These are phyloP conservation scores for Fulica atra DNA, from an alignment of 2,113 vertebrate genomes.

Conservation along the genomic window DNA sequence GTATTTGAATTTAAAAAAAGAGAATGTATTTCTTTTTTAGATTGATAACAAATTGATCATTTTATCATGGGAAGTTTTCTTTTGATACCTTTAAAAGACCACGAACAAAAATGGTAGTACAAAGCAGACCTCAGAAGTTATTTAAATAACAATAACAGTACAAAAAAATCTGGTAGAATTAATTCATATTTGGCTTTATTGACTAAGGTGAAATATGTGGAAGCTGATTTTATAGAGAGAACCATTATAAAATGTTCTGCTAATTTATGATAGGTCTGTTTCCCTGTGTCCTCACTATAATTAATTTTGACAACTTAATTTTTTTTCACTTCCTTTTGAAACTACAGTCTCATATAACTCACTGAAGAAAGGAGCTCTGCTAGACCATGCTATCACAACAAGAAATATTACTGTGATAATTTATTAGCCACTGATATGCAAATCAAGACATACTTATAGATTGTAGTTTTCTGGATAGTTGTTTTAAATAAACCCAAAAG, in stretches of 20 bases:
- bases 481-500: background rate
- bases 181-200: background rate
- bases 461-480: background rate
- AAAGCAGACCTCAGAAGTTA: background rate
- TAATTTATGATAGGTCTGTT: background rate
- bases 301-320: background rate
- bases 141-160: background rate
- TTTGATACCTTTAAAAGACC: background rate
- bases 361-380: background rate
- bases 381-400: background rate
- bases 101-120: background rate
- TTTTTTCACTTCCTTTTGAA: background rate
- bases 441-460: background rate
- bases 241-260: background rate
- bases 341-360: background rate
- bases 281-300: background rate
- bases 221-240: background rate
- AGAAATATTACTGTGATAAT: background rate
- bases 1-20: background rate
- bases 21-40: background rate
- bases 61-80: background rate
- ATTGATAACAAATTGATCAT: background rate
- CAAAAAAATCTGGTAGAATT: background rate
- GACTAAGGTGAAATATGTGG: background rate
- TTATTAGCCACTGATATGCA: background rate